Percentiles rank a stretch among this genome's conserved stretches.
These are phyloP conservation scores for Caenorhabditis inopinata DNA, from an alignment of 1,140 invertebrate species.

Conservation along the genomic window DNA sequence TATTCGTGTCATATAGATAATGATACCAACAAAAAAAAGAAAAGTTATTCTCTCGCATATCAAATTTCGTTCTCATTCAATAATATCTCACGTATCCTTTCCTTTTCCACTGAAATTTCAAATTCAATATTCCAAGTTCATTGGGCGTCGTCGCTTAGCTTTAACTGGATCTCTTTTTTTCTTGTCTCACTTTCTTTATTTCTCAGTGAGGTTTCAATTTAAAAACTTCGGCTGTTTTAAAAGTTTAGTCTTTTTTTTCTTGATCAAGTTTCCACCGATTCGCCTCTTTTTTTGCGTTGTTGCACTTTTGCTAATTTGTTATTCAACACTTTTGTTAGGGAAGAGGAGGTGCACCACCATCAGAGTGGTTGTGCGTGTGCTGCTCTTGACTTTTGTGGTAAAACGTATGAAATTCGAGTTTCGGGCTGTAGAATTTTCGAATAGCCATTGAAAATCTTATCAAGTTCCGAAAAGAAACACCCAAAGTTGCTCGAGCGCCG, in stretches of 20 bases:
- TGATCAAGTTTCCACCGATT: slow-evolving; percentile 30
- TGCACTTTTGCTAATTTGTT: slow-evolving; percentile 29
- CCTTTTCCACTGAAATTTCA: neutral
- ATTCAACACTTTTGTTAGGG: slow-evolving; percentile 22
- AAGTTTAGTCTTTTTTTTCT: slow-evolving; percentile 12
- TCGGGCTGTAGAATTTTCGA: slow-evolving; percentile 23
- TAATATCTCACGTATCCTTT: slow-evolving; percentile 5
- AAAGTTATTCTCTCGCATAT: slow-evolving; percentile 31
- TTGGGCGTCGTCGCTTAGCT: slow-evolving; percentile 15
- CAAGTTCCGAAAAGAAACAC: slow-evolving; percentile 10
- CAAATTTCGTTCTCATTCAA: slow-evolving; percentile 26
- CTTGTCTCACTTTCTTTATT: neutral
- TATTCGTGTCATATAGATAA: neutral
- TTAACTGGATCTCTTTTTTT: slow-evolving; percentile 10
- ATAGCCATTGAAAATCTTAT: slow-evolving; percentile 24
- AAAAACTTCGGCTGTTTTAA: neutral
- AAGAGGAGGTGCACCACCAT: neutral
- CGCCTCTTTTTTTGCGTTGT: slow-evolving; percentile 13
- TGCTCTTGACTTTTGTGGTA: slow-evolving; percentile 20
- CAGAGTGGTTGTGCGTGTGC: slow-evolving; percentile 20
- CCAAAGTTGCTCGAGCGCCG: neutral
- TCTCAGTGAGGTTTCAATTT: neutral
- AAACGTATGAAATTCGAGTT: slow-evolving; percentile 33
- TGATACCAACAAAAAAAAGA: neutral
- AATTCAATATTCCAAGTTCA: slow-evolving; percentile 13